Evolutionary conservation across 2,888 invertebrate species (phyloP).

Genomic region (Herminia tarsipennalis): DNA sequence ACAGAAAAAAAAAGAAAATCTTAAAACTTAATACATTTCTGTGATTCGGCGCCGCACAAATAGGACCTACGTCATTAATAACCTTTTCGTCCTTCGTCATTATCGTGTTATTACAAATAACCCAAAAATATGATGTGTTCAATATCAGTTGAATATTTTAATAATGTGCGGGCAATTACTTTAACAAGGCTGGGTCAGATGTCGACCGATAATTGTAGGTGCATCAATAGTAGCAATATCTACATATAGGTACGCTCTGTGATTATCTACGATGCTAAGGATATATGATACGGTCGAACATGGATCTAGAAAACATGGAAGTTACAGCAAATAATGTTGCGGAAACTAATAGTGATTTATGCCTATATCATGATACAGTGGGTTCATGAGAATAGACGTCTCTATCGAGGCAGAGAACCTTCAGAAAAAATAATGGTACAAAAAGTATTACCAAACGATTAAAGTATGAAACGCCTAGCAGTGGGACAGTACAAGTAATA

Average conservation of each 20-base stretch:
- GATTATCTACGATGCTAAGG: slow-evolving; percentile 3
- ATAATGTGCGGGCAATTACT: slow-evolving; percentile 14
- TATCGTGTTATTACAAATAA: not conserved
- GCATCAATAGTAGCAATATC: not conserved
- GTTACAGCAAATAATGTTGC: not conserved
- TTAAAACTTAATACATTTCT: no score
- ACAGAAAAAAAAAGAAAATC: no score
- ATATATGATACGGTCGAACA: not conserved
- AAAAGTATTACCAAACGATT: no score
- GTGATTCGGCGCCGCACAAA: no score
- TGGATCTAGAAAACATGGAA: not conserved
- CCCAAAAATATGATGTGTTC: slow-evolving; percentile 19
- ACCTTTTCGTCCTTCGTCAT: no score
- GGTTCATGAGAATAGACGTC: no score
- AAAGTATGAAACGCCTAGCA: no score
- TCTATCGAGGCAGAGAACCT: no score
- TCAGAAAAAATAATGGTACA: no score
- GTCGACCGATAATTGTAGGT: slow-evolving; percentile 5
- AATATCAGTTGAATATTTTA: slow-evolving; percentile 23
- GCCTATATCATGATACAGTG: no score
- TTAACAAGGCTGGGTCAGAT: slow-evolving; percentile 20
- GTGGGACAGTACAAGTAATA: no score
- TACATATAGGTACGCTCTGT: not conserved
- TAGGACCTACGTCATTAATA: no score
- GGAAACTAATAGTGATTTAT: not conserved